Percentiles rank a stretch among this genome's conserved stretches.
Evolutionary conservation across 2,797 vertebrate species (phyloP).

Genomic region (Sebastes minor): DNA sequence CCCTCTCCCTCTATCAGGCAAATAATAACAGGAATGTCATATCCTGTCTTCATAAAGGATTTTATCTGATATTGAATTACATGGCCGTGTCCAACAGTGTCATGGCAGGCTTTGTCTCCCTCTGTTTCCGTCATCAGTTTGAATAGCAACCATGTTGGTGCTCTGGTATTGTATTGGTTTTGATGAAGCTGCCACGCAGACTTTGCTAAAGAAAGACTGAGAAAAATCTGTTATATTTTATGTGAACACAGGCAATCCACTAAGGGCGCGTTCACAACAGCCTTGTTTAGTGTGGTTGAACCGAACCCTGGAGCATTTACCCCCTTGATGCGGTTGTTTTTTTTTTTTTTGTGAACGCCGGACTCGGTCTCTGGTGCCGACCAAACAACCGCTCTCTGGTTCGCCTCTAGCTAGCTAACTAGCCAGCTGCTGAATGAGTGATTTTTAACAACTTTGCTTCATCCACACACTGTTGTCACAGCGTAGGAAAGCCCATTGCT

Average conservation of each 20-base stretch:
- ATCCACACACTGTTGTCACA: neutral
- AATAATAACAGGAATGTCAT: slow-evolving; percentile 78
- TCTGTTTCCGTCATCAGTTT: slow-evolving; percentile 48
- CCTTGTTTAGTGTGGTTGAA: neutral
- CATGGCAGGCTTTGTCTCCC: slow-evolving; percentile 52
- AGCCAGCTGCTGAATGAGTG: neutral
- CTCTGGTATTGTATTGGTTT: slow-evolving; percentile 35
- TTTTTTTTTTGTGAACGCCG: neutral
- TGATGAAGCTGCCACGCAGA: slow-evolving; percentile 55
- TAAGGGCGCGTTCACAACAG: neutral
- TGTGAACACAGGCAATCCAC: neutral
- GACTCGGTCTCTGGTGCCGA: neutral
- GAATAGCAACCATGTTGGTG: slow-evolving; percentile 44
- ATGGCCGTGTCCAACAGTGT: slow-evolving; percentile 60
- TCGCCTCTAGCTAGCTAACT: neutral
- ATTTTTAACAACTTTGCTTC: neutral
- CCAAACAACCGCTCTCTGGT: neutral
- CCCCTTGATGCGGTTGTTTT: neutral
- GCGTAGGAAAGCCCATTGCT: neutral
- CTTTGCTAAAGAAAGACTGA: neutral
- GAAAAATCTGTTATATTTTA: neutral
- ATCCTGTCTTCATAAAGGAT: slow-evolving; percentile 67
- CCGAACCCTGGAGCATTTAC: no score
- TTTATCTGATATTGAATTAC: slow-evolving; percentile 72
- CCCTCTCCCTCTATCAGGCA: slow-evolving; percentile 61